Conservation (phyloP, 1,140 invertebrate species). For the Sitophilus oryzae region DNA sequence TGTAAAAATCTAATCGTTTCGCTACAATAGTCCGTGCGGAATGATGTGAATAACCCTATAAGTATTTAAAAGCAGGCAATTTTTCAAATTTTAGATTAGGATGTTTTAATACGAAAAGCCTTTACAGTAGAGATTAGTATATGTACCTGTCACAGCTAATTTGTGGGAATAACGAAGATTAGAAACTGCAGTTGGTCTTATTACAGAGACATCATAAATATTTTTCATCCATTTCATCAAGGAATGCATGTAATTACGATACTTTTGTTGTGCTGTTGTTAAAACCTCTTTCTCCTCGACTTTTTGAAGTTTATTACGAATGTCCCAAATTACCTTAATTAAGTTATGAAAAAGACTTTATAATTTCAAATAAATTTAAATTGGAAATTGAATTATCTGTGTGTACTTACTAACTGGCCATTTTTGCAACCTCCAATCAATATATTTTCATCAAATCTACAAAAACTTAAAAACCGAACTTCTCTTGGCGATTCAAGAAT, state of each 20-base stretch:
- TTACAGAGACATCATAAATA: constrained; percentile 48
- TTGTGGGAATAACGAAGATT: constrained; percentile 56
- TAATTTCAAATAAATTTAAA: too few species aligned
- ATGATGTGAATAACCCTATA: too few species aligned
- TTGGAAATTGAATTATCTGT: neutral
- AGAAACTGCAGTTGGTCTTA: constrained; percentile 56
- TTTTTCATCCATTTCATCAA: constrained; percentile 64
- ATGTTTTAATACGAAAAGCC: too few species aligned
- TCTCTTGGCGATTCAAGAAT: constrained; percentile 60
- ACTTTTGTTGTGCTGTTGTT: constrained; percentile 56
- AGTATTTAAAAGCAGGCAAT: too few species aligned
- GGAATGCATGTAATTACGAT: constrained; percentile 54
- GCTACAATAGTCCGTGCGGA: too few species aligned
- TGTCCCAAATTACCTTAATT: constrained; percentile 58
- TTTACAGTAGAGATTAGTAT: too few species aligned
- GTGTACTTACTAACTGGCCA: constrained; percentile 53
- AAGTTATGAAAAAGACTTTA: too few species aligned
- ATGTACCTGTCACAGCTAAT: constrained; percentile 55
- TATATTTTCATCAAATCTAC: constrained; percentile 61
- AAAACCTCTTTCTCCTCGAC: constrained; percentile 56
- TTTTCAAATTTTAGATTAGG: too few species aligned
- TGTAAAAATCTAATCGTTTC: too few species aligned
- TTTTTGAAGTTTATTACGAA: constrained; percentile 59
- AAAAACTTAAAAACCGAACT: constrained; percentile 58
- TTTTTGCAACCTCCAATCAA: constrained; percentile 65